These are phyloP conservation scores for Actinia tenebrosa DNA, from an alignment of 64 coral and sea anemone genomes.

Conservation along the genomic window DNA sequence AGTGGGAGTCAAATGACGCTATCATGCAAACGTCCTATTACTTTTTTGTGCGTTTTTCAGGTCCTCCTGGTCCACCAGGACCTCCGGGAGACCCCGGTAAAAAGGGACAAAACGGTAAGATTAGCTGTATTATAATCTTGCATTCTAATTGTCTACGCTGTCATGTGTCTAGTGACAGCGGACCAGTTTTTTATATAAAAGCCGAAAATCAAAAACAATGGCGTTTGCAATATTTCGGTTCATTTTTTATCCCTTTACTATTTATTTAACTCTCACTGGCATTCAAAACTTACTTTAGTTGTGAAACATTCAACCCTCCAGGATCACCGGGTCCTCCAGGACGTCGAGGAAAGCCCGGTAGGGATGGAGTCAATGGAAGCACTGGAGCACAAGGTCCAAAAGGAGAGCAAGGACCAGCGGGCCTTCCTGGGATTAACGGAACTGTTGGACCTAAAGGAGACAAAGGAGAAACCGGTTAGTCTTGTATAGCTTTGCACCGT, in stretches of 20 bases:
- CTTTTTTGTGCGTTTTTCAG: background rate
- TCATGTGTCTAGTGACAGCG: too few relatives aligned
- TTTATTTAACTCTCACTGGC: too few relatives aligned
- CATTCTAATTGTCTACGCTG: too few relatives aligned
- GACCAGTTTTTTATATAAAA: too few relatives aligned
- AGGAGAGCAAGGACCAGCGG: conserved; percentile 17
- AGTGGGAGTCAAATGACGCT: too few relatives aligned
- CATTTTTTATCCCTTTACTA: too few relatives aligned
- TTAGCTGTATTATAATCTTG: too few relatives aligned
- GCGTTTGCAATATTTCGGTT: too few relatives aligned
- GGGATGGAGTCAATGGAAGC: conserved; percentile 1
- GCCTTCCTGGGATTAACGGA: background rate
- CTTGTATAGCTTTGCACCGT: background rate
- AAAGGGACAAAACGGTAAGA: too few relatives aligned
- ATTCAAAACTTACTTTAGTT: background rate
- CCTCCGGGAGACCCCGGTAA: background rate
- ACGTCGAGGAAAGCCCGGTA: background rate
- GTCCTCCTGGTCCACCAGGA: conserved; percentile 26
- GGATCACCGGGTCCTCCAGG: conserved; percentile 18
- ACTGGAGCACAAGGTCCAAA: conserved; percentile 11
- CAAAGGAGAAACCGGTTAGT: conserved; percentile 32
- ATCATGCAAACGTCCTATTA: too few relatives aligned
- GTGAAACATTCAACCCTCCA: background rate
- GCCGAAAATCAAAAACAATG: too few relatives aligned
- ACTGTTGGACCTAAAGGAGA: conserved; percentile 9